These are phyloP conservation scores for Dryobotodes eremita DNA, from an alignment of 2,888 invertebrate species.

Conservation along the genomic window DNA sequence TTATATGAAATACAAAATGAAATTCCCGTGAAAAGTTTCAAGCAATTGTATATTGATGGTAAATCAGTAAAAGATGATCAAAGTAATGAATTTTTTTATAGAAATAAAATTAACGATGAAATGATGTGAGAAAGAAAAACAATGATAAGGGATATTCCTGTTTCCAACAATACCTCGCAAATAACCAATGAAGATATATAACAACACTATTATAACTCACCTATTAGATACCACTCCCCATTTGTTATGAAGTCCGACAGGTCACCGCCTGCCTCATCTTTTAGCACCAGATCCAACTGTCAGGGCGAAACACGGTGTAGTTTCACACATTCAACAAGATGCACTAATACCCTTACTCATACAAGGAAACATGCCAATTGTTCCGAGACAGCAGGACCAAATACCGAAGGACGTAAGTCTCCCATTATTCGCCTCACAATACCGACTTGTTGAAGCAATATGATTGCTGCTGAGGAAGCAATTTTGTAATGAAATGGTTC, in stretches of 20 bases:
- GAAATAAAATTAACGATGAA: neutral
- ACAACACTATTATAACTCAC: slow-evolving; percentile 90
- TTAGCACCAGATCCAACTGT: slow-evolving; percentile 98
- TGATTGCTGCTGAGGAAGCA: slow-evolving; percentile 55
- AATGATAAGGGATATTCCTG: neutral
- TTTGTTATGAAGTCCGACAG: slow-evolving; percentile 99
- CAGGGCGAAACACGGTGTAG: slow-evolving; percentile 73
- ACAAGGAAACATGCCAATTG: slow-evolving; percentile 59
- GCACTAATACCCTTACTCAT: slow-evolving; percentile 57
- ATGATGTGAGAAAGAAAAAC: neutral
- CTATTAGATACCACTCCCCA: slow-evolving; percentile 99
- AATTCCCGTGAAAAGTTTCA: neutral
- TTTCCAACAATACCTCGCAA: neutral
- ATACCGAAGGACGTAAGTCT: slow-evolving; percentile 5
- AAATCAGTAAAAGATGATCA: neutral
- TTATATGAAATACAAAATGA: neutral
- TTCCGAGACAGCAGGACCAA: slow-evolving; percentile 57
- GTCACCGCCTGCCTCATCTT: slow-evolving; percentile 98
- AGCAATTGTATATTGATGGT: neutral
- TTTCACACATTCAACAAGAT: slow-evolving; percentile 71
- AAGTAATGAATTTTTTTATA: neutral
- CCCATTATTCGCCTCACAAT: slow-evolving; percentile 36
- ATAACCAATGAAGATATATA: neutral
- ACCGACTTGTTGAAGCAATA: slow-evolving; percentile 46
- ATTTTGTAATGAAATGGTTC: slow-evolving; percentile 58